Evolutionary conservation across 2,797 vertebrate genomes (phyloP), one percentile per base, ranked within the genome.

Genomic region (Paratrypauchen microcephalus): DNA sequence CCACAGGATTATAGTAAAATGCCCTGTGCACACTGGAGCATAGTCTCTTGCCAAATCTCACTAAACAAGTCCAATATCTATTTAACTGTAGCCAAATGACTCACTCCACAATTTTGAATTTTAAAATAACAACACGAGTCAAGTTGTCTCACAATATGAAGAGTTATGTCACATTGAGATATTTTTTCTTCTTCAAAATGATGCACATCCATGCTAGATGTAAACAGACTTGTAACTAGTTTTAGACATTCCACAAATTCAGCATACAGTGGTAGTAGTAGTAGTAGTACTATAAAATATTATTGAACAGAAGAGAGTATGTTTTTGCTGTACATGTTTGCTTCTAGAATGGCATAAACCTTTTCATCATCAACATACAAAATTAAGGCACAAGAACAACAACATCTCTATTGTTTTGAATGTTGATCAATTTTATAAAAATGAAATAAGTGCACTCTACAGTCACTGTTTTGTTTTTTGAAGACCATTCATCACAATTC

Each of bases 31-130:
- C 47, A 74, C 64, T 77, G 65, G 39, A 76, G 61, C 45, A 60
- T 68, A 62, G 58, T 56, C 71, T 63, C 71, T 80, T 82, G 66
- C 72, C 65, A 81, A 74, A 57, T 48, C 73, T 62, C 71, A 60
- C 58, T 36, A 36, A 57, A 57, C 55, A 28, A 28, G 55, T 57
- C 55, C 55, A 73, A 78, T 71, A 68, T 69, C 55, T 70, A 54
- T 69, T 50, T 65, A 63, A 69, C 26, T 65, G 68, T 76, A 70
- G 66, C 24, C 52, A 65, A 78, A 69, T 70, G 55, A 80, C 26
- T 21, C 55, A 64, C 62, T 64, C 4, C 39, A 64, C 21, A 47
- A 26, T 47, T 18, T 13, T 64, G 15, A 56, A 57, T 58, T 69
- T 15, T 80, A 57, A 68, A 75, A 71, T 72, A 65, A 74, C 36